phyloP scores from a whole-genome alignment of 2,888 invertebrate genomes.

The Laothoe populi region DNA sequence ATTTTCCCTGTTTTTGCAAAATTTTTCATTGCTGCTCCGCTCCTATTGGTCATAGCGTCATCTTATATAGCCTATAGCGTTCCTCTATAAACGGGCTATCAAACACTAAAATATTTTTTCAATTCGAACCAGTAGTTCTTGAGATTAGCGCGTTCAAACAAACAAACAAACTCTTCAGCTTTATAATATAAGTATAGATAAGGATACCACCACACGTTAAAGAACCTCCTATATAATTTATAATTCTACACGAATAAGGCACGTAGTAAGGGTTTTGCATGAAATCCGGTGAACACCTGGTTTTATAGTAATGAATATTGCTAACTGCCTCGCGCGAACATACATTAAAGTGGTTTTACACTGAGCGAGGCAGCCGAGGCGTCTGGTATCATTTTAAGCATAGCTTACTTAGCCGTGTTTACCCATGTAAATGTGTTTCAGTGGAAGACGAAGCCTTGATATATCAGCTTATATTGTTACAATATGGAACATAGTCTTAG shows the following conservation, averaged over 20 bases:
- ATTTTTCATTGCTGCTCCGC: too few relatives aligned
- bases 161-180: too few relatives aligned
- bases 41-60: too few relatives aligned
- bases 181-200: too few relatives aligned
- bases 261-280: conserved; percentile 11
- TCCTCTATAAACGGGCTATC: too few relatives aligned
- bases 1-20: too few relatives aligned
- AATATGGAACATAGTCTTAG: too few relatives aligned
- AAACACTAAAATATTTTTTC: too few relatives aligned
- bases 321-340: conserved; percentile 21
- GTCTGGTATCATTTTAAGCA: conserved; percentile 15
- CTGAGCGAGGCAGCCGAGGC: conserved; percentile 16
- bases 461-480: background rate
- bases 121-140: too few relatives aligned
- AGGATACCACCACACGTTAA: background rate
- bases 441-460: background rate
- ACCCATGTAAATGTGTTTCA: conserved; percentile 19
- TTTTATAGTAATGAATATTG: conserved; percentile 29
- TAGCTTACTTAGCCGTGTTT: conserved; percentile 17
- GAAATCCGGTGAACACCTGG: conserved; percentile 24
- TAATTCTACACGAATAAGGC: conserved; percentile 14
- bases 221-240: background rate
- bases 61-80: too few relatives aligned
- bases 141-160: too few relatives aligned
- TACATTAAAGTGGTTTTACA: conserved; percentile 24